A percentile compares a stretch with the other conserved stretches of the same genome.
These are phyloP conservation scores for Cosmia trapezina DNA, from an alignment of 2,888 invertebrate genomes.

Conservation along the genomic window DNA sequence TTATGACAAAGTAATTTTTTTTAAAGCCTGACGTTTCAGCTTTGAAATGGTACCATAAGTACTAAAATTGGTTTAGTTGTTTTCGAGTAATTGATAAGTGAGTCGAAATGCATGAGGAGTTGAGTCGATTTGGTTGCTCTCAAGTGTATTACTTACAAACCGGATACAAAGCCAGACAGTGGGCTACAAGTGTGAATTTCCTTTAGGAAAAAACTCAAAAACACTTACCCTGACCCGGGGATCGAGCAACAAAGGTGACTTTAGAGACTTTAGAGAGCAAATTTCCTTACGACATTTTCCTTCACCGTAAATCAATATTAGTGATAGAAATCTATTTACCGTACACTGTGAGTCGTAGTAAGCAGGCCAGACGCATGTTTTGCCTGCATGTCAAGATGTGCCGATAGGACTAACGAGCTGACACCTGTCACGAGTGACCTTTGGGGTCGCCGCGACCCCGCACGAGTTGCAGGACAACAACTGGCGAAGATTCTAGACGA, in stretches of 20 bases:
- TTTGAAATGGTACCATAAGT: too few relatives aligned
- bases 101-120: too few relatives aligned
- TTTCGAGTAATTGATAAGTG: too few relatives aligned
- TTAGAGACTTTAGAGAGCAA: not conserved
- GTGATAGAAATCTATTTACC: slow-evolving; percentile 26
- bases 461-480: slow-evolving; percentile 45
- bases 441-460: slow-evolving; percentile 56
- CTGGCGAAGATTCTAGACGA: slow-evolving; percentile 26
- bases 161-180: not conserved
- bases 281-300: not conserved
- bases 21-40: too few relatives aligned
- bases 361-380: slow-evolving; percentile 34
- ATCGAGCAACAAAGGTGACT: too few relatives aligned
- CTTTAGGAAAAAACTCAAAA: not conserved
- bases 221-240: not conserved
- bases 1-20: too few relatives aligned
- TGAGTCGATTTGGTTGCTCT: too few relatives aligned
- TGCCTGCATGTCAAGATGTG: slow-evolving; percentile 52
- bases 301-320: not conserved
- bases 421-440: slow-evolving; percentile 53
- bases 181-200: not conserved
- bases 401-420: slow-evolving; percentile 61
- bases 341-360: slow-evolving; percentile 38
- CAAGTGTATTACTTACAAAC: not conserved
- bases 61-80: too few relatives aligned